Base-by-base conservation (phyloP, 1,140 invertebrate genomes). In the Nasonia vitripennis region DNA sequence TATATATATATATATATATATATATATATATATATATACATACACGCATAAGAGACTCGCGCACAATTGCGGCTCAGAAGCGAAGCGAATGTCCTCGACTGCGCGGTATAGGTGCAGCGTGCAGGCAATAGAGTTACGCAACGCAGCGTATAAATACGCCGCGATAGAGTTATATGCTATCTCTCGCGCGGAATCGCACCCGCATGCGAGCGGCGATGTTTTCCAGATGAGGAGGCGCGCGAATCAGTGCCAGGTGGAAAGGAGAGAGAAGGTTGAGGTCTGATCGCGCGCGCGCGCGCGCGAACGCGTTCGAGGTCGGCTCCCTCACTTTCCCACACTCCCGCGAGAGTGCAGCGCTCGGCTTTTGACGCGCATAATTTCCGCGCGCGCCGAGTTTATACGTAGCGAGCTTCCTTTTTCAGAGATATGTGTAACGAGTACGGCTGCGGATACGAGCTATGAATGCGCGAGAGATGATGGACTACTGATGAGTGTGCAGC, bases 251-350 rank as follows among this genome's bases (percentile, higher is more conserved):
- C 79, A 81, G 34, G 71, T 77, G 73, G 51, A 45, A 62, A 81
- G 7, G 73, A 85, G 81, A 86, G 87, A 89, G 89, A 90, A 89
- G 90, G 90, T 89, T 90, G 88, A 90, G 90, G 90, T 89, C 90
- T 89, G 87, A 9, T 45, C 0, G 23, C 23, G 10, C 41, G 27
- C 27, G 27, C 0, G 27, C 27, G 27, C 27, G 27, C 27, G 27
- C 27, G 27, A 37, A 6, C 34, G 27, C 68, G 89, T 90, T 90
- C 89, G 90, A 91, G 90, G 89, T 89, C 89, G 86, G 87, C 87
- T 89, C 89, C 88, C 89, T 89, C 89, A 89, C 89, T 90, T 90
- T 91, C 89, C 87, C 89, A 90, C 90, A 91, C 89, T 89, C 85
- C 17, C 27, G 27, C 27, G 27, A 20, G 55, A 3, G 55, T 7